phyloP scores from a whole-genome alignment of 2,888 invertebrate genomes.

The Hypolimnas misippus region DNA sequence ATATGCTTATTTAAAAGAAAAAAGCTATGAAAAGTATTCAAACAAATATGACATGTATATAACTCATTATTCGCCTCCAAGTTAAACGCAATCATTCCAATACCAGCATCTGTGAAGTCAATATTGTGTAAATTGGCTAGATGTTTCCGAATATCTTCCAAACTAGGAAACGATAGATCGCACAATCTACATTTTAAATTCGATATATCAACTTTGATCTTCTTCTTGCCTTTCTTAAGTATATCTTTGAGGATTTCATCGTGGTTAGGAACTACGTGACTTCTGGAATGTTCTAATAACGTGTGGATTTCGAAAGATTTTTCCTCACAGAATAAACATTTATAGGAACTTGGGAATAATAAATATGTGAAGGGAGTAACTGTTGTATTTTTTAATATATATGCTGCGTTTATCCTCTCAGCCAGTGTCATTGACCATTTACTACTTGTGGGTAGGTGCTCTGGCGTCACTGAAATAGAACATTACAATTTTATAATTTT shows the following conservation, averaged over 20 bases:
- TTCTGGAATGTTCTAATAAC: conserved; percentile 38
- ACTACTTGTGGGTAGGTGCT: conserved; percentile 38
- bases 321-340: conserved; percentile 49
- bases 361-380: conserved; percentile 48
- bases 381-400: conserved; percentile 46
- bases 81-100: conserved; percentile 44
- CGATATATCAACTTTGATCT: conserved; percentile 50
- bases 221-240: conserved; percentile 48
- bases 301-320: conserved; percentile 40
- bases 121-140: conserved; percentile 41
- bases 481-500: background rate
- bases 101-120: conserved; percentile 44
- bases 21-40: conserved; percentile 42
- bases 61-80: conserved; percentile 39
- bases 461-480: conserved; percentile 32
- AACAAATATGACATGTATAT: conserved; percentile 43
- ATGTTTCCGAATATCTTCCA: conserved; percentile 44
- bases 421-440: conserved; percentile 46
- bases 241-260: conserved; percentile 41
- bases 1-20: conserved; percentile 45
- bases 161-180: conserved; percentile 35
- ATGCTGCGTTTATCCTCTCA: conserved; percentile 47
- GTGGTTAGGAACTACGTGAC: conserved; percentile 36
- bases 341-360: conserved; percentile 46
- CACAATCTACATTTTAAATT: conserved; percentile 48